A percentile compares a stretch with the other conserved stretches of the same genome.
phyloP scores from a whole-genome alignment of 2,113 vertebrate species.

The Misgurnus mizolepis region DNA sequence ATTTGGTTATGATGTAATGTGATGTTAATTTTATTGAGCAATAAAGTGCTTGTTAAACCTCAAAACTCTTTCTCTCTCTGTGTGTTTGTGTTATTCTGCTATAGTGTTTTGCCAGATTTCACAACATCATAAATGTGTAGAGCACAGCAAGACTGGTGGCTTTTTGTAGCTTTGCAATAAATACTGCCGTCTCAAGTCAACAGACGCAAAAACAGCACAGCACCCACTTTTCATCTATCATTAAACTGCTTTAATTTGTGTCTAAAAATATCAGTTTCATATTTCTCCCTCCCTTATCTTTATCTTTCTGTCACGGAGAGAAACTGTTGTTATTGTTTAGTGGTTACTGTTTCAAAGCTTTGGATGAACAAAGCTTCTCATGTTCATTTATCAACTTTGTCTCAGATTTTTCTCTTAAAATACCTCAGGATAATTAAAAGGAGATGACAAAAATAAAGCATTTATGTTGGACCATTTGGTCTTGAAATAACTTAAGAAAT shows the following conservation, averaged over 20 bases:
- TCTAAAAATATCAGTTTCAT: not conserved
- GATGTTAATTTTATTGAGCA: no score
- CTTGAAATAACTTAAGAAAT: no score
- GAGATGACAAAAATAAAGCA: no score
- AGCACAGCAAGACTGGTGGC: not conserved
- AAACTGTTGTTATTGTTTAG: not conserved
- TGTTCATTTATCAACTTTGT: no score
- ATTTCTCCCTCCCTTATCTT: not conserved
- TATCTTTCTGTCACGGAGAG: not conserved
- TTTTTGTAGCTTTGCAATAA: conserved; percentile 20
- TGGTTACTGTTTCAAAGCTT: no score
- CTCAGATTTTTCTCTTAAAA: no score
- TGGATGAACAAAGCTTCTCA: no score
- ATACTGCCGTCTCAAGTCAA: conserved; percentile 7
- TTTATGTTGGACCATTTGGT: no score
- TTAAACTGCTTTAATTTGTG: conserved; percentile 8
- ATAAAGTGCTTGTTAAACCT: no score
- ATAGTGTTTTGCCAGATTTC: conserved; percentile 11
- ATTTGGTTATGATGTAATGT: no score
- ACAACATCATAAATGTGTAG: conserved; percentile 3
- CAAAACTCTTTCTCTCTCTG: no score
- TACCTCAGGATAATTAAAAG: no score
- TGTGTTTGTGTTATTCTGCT: not conserved
- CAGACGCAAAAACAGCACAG: not conserved
- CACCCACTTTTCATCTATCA: not conserved